These are phyloP conservation scores for Paragorgia papillata DNA, from an alignment of 92 coral and sea anemone species.

Conservation along the genomic window DNA sequence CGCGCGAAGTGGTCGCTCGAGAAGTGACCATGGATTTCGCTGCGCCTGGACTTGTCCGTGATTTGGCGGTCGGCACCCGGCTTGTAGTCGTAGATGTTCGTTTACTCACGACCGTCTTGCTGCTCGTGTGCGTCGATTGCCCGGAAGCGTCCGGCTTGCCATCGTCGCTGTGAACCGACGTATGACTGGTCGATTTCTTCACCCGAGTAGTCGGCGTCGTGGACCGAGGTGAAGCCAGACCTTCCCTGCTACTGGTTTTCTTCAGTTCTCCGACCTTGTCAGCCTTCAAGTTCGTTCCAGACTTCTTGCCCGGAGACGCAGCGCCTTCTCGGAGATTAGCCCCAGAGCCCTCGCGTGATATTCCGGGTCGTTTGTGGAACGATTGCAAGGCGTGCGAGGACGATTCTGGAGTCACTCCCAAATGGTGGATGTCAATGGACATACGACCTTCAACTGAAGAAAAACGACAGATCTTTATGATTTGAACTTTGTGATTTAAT, in stretches of 20 bases:
- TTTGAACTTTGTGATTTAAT: too few relatives aligned
- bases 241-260: constrained; percentile 76
- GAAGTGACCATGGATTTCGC: constrained; percentile 9
- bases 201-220: constrained; percentile 67
- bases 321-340: constrained; percentile 69
- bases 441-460: constrained; percentile 87
- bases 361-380: constrained; percentile 70
- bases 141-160: constrained; percentile 34
- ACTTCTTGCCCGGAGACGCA: constrained; percentile 45
- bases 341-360: constrained; percentile 80
- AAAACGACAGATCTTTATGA: too few relatives aligned
- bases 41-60: constrained; percentile 16
- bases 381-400: constrained; percentile 60
- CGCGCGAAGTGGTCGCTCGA: constrained; percentile 20
- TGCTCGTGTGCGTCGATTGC: constrained; percentile 1
- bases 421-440: constrained; percentile 77
- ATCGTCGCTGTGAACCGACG: constrained; percentile 32
- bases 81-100: constrained; percentile 41
- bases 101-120: neutral
- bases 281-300: constrained; percentile 72
- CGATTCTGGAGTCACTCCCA: constrained; percentile 53
- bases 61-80: constrained; percentile 16
- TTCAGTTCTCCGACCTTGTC: constrained; percentile 62
- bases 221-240: constrained; percentile 84
- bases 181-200: constrained; percentile 47